These are phyloP conservation scores for Colaptes auratus DNA, from an alignment of 2,113 vertebrate species.

Conservation along the genomic window DNA sequence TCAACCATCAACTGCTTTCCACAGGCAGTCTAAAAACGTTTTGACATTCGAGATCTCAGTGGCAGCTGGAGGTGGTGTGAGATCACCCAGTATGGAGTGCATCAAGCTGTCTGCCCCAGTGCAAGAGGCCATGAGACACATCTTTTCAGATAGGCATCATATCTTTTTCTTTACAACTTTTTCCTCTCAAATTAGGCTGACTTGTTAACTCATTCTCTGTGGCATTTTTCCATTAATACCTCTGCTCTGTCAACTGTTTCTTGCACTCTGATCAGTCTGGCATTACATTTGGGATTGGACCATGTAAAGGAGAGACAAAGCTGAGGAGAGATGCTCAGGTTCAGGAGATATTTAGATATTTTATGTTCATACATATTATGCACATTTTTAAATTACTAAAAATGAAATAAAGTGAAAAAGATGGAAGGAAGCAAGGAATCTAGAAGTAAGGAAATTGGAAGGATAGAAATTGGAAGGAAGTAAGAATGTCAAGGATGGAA, in stretches of 20 bases:
- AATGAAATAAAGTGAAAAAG: too few species aligned
- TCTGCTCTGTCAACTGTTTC: slow-evolving; percentile 15
- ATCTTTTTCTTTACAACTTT: not conserved
- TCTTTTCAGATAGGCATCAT: not conserved
- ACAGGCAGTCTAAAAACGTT: slow-evolving; percentile 22
- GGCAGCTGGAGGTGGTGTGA: slow-evolving; percentile 34
- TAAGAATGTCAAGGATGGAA: too few species aligned
- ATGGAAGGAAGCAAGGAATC: not conserved
- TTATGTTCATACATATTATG: not conserved
- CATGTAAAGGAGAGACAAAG: not conserved
- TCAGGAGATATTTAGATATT: not conserved
- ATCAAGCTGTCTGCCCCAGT: not conserved
- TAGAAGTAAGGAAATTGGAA: too few species aligned
- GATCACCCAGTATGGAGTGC: not conserved
- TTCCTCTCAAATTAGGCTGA: slow-evolving; percentile 24
- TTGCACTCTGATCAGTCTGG: not conserved
- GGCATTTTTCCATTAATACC: not conserved
- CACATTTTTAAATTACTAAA: not conserved
- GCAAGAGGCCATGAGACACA: not conserved
- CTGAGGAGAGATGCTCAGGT: not conserved
- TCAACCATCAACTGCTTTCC: slow-evolving; percentile 29
- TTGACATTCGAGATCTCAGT: slow-evolving; percentile 29
- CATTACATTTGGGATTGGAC: not conserved
- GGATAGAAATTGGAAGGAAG: too few species aligned
- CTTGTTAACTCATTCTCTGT: slow-evolving; percentile 23